Evolutionary conservation across 2,113 vertebrate genomes (phyloP).

Genomic region (Thunnus maccoyii): DNA sequence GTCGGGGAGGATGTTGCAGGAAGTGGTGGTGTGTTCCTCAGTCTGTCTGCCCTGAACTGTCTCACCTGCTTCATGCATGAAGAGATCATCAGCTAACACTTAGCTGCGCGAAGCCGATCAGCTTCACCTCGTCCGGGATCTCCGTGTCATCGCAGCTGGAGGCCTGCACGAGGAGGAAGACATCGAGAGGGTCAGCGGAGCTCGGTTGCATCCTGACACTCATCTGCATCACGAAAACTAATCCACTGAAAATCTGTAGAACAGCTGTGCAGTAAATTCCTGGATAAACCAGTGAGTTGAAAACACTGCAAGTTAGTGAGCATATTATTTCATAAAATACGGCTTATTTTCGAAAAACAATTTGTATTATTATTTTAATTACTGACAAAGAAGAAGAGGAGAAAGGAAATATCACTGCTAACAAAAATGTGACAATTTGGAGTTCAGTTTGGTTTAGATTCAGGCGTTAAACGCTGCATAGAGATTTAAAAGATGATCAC

Average conservation of each 20-base stretch:
- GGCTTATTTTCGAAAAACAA: conserved; percentile 8
- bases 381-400: neutral
- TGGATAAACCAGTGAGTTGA: conserved; percentile 11
- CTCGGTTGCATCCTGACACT: neutral
- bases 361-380: neutral
- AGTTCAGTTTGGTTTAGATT: neutral
- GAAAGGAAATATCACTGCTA: neutral
- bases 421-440: neutral
- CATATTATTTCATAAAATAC: neutral
- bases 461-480: neutral
- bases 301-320: neutral
- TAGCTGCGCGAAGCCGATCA: conserved; percentile 98
- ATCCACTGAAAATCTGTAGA: conserved; percentile 16
- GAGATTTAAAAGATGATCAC: neutral
- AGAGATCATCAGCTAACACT: conserved; percentile 93
- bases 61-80: conserved; percentile 80
- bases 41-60: conserved; percentile 85
- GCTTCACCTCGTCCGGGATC: conserved; percentile 97
- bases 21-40: conserved; percentile 75
- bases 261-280: neutral
- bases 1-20: conserved; percentile 41
- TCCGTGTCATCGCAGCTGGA: conserved; percentile 94
- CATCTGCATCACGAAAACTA: conserved; percentile 17
- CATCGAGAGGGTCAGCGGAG: neutral
- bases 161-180: conserved; percentile 83